These are phyloP conservation scores for Thamnophis elegans DNA, from an alignment of 2,797 vertebrate species.

Conservation along the genomic window DNA sequence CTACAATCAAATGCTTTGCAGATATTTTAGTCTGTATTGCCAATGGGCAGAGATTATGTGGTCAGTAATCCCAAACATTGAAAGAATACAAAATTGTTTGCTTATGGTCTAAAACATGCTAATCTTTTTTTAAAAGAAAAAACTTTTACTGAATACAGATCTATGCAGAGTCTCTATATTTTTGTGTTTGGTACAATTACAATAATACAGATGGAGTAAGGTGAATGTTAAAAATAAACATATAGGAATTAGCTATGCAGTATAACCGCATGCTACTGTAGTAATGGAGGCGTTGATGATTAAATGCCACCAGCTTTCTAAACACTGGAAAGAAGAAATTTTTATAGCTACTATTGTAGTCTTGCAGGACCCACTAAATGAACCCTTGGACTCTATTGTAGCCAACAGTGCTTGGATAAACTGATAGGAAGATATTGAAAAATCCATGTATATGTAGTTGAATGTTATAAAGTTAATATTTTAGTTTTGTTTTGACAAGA, in stretches of 20 bases:
- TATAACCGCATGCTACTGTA: too few relatives aligned
- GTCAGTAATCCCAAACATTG: neutral
- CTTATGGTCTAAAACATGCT: neutral
- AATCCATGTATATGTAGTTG: neutral
- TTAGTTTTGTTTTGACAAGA: neutral
- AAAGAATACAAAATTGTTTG: neutral
- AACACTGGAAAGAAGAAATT: neutral
- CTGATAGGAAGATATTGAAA: neutral
- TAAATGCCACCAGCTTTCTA: neutral
- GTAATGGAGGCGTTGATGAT: neutral
- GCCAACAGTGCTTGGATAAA: neutral
- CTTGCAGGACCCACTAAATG: neutral
- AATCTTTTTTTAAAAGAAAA: neutral
- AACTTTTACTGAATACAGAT: neutral
- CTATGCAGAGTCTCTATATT: neutral
- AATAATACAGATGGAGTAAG: neutral
- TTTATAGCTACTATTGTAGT: neutral
- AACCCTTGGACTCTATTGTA: neutral
- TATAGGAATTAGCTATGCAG: neutral
- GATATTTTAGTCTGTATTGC: neutral
- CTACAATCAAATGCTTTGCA: neutral
- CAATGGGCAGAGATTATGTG: neutral
- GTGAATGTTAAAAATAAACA: neutral
- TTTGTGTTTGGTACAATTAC: neutral
- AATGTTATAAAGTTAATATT: neutral